Evolutionary conservation across 2,888 invertebrate species (phyloP), one percentile per base, ranked within the genome.

Genomic region (Stenurella melanura): DNA sequence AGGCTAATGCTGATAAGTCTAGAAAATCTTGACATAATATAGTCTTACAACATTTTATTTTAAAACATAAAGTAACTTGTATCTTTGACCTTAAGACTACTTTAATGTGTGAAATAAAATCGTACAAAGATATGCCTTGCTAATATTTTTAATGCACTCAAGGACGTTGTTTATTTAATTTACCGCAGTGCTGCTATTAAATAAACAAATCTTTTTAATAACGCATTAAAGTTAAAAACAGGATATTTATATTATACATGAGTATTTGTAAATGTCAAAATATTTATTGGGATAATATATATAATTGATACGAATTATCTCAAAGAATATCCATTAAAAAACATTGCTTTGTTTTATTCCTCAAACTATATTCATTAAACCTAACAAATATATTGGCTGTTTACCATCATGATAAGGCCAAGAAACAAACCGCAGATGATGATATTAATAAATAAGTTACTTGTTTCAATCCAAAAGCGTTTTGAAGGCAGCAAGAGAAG

Each of bases 381-480:
- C 15, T 18, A 42, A 64, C 64, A 54, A 54, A 42, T 50, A 30
- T 42, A 26, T 67, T 56, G 56, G 63, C 57, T 38, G 56, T 57
- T 69, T 18, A 42, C 69, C 19, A 42, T 66, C 58, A 54, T 30
- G 50, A 42, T 58, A 42, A 18, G 50, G 21, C 15, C 38, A 42
- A 18, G 50, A 26, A 71, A 61, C 68, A 56, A 66, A 75, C 64
- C 69, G 58, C 54, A 68, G 74, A 78, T 73, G 82, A 82, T 80
- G 82, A 83, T 83, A 82, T 83, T 84, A 85, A 82, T 83, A 82
- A 84, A 81, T 78, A 82, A 78, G 80, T 80, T 81, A 80, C 81
- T 81, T 83, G 79, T 83, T 83, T 83, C 73, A 82, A 83, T 81
- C 75, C 77, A 71, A 78, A 77, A 72, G 54, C 67, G n/a, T 67